A percentile compares a stretch with the other conserved stretches of the same genome.
These are phyloP conservation scores for Bombyx mandarina DNA, from an alignment of 1,140 invertebrate species.

Conservation along the genomic window DNA sequence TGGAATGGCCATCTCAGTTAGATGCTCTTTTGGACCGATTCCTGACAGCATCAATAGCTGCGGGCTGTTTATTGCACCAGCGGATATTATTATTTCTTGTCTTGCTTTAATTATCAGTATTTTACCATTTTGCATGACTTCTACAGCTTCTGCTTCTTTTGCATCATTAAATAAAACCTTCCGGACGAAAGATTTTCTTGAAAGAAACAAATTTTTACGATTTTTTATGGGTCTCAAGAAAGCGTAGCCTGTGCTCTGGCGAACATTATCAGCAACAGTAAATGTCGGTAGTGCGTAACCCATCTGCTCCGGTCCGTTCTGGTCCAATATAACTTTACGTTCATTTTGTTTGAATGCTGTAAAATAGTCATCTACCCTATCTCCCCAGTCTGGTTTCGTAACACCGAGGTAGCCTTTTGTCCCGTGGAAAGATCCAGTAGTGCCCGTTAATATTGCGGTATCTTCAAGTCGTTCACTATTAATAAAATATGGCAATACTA, in stretches of 20 bases:
- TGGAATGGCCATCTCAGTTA: conserved; percentile 47
- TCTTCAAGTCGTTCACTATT: conserved; percentile 88
- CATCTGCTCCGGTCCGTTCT: conserved; percentile 6
- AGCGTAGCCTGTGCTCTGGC: conserved; percentile 89
- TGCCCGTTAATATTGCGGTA: conserved; percentile 76
- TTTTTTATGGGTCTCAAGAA: conserved; percentile 82
- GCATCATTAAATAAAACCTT: conserved; percentile 76
- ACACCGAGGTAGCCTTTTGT: conserved; percentile 8
- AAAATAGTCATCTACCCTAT: conserved; percentile 79
- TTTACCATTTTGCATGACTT: conserved; percentile 46
- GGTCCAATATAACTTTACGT: conserved; percentile 70
- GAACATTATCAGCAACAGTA: conserved; percentile 77
- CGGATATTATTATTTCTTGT: conserved; percentile 69
- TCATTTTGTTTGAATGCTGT: conserved; percentile 85
- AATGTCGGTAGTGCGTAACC: conserved; percentile 6
- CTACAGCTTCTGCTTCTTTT: conserved; percentile 62
- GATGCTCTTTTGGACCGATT: conserved; percentile 40
- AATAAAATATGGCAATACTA: conserved; percentile 85
- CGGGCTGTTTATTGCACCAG: conserved; percentile 66
- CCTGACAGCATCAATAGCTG: conserved; percentile 53
- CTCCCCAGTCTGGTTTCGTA: conserved; percentile 35
- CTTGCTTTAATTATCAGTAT: conserved; percentile 21
- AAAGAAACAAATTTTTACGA: conserved; percentile 81
- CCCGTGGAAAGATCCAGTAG: conserved; percentile 1
- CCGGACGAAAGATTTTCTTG: conserved; percentile 79